These are phyloP conservation scores for Antidorcas marsupialis DNA, from an alignment of 2,113 vertebrate species.

Conservation along the genomic window DNA sequence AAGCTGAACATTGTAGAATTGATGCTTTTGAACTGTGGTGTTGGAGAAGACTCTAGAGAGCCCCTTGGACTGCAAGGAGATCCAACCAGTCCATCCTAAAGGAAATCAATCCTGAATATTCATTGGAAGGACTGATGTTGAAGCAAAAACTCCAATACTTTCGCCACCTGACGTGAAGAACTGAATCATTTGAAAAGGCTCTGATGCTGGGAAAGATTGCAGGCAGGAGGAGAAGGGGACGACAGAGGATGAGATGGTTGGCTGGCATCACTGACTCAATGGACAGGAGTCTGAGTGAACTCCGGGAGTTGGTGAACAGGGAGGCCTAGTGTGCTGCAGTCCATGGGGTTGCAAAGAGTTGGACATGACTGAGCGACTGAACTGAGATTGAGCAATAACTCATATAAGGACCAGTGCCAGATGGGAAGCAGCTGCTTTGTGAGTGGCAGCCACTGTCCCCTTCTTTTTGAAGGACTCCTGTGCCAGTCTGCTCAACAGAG, in stretches of 20 bases:
- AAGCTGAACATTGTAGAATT: accelerated
- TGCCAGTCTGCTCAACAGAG: background rate
- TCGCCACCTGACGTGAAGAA: background rate
- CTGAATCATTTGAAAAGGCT: background rate
- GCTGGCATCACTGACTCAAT: background rate
- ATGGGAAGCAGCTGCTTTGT: accelerated
- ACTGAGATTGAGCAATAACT: background rate
- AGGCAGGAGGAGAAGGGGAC: background rate
- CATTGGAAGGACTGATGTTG: background rate
- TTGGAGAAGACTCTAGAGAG: background rate
- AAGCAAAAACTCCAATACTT: background rate
- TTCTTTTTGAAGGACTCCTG: background rate
- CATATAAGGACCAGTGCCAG: background rate
- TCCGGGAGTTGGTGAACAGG: background rate
- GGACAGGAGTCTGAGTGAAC: background rate
- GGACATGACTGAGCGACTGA: background rate
- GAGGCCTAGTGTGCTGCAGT: background rate
- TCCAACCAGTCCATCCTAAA: background rate
- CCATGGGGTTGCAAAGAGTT: background rate
- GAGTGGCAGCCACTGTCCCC: background rate
- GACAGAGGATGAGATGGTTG: background rate
- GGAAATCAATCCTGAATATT: background rate
- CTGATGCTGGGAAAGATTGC: background rate
- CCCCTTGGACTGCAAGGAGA: background rate
- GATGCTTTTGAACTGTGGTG: background rate